Conservation (phyloP, 2,888 invertebrate genomes). For the Limnephilus marmoratus region DNA sequence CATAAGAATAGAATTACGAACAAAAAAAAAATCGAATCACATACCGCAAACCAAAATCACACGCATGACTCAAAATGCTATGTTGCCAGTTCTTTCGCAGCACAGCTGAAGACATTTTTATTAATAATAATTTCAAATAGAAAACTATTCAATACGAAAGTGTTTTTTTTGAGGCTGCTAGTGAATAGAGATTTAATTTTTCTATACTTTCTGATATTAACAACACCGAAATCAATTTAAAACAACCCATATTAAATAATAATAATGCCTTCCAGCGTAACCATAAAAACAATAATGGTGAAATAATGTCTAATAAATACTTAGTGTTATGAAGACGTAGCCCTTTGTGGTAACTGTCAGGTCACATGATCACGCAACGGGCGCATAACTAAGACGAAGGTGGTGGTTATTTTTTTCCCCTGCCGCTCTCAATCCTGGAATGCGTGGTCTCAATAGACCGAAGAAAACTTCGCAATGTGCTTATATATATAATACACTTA, state of each 20-base stretch:
- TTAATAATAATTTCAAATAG: too few relatives aligned
- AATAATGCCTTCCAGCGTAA: background rate
- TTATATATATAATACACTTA: background rate
- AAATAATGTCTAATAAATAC: background rate
- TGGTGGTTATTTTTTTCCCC: background rate
- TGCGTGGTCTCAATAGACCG: background rate
- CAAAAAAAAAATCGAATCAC: too few relatives aligned
- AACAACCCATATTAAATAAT: background rate
- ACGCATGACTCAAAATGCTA: too few relatives aligned
- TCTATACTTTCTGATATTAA: too few relatives aligned
- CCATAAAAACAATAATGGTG: background rate
- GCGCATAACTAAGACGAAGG: background rate
- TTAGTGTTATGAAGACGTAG: background rate
- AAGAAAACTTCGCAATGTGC: background rate
- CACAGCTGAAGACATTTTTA: too few relatives aligned
- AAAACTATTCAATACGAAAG: too few relatives aligned
- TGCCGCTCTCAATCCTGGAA: background rate
- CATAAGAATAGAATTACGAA: too few relatives aligned
- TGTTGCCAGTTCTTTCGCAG: too few relatives aligned
- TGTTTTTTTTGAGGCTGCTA: too few relatives aligned
- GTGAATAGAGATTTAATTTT: too few relatives aligned
- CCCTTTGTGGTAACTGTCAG: background rate
- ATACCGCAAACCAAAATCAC: too few relatives aligned
- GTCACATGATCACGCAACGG: background rate
- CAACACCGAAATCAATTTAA: too few relatives aligned